These are phyloP conservation scores for Euwallacea similis DNA, from an alignment of 1,140 invertebrate species.

Conservation along the genomic window DNA sequence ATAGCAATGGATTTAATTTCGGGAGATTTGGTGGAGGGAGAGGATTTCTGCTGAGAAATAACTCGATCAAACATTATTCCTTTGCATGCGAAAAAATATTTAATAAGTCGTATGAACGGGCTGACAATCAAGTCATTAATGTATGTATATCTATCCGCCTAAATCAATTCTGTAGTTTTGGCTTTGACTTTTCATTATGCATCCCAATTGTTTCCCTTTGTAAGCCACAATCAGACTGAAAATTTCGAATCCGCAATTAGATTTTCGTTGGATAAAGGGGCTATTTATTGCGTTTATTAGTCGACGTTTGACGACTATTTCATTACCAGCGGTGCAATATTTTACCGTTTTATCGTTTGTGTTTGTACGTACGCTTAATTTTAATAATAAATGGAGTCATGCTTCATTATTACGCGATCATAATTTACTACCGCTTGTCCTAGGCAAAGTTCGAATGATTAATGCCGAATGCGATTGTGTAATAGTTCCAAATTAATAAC, in stretches of 20 bases:
- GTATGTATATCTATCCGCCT: not conserved
- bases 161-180: not conserved
- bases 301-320: constrained; percentile 17
- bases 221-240: no score
- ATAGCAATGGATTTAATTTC: not conserved
- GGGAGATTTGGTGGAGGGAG: not conserved
- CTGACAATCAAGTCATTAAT: no score
- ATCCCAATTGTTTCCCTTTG: not conserved
- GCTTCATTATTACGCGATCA: constrained; percentile 10
- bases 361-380: constrained; percentile 7
- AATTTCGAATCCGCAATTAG: constrained; percentile 9
- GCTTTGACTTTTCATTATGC: not conserved
- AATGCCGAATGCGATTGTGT: constrained; percentile 7
- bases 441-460: constrained; percentile 1
- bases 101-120: no score
- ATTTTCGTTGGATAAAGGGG: constrained; percentile 17
- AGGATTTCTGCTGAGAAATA: not conserved
- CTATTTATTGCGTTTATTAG: constrained; percentile 15
- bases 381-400: constrained; percentile 12
- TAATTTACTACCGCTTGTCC: constrained; percentile 8
- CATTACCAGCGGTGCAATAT: constrained; percentile 12
- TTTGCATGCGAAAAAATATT: no score
- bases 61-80: not conserved
- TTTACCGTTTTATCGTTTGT: constrained; percentile 11
- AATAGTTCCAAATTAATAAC: constrained; percentile 7